Percentiles rank a stretch among this genome's conserved stretches.
Conservation (phyloP, 1,140 invertebrate species). For the Ceratitis capitata region DNA sequence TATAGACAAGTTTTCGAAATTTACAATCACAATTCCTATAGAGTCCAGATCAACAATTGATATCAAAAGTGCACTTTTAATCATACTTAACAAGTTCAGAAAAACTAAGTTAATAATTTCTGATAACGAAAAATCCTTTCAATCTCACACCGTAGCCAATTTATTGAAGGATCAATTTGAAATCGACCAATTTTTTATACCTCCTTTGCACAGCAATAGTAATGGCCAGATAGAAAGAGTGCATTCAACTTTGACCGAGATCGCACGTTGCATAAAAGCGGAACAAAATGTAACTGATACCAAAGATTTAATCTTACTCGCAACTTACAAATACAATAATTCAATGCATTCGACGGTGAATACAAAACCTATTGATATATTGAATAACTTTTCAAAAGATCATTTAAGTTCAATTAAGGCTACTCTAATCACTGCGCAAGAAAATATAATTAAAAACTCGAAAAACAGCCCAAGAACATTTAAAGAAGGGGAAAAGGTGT, state of each 20-base stretch:
- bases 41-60: slow-evolving; percentile 8
- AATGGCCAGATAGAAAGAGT: slow-evolving; percentile 36
- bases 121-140: not conserved
- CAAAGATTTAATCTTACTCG: too few relatives aligned
- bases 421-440: not conserved
- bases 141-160: not conserved
- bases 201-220: slow-evolving; percentile 23
- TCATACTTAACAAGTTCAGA: too few relatives aligned
- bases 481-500: not conserved
- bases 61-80: slow-evolving; percentile 26
- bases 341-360: not conserved
- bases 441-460: not conserved
- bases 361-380: not conserved
- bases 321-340: not conserved
- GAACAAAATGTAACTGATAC: too few relatives aligned
- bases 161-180: slow-evolving; percentile 1
- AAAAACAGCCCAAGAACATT: not conserved
- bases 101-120: slow-evolving; percentile 17
- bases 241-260: slow-evolving; percentile 15
- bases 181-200: slow-evolving; percentile 25
- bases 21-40: not conserved
- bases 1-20: slow-evolving; percentile 40
- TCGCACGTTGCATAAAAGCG: slow-evolving; percentile 28
- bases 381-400: not conserved
- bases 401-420: not conserved